phyloP scores from a whole-genome alignment of 2,797 vertebrate species.

The Gambelia wislizenii region DNA sequence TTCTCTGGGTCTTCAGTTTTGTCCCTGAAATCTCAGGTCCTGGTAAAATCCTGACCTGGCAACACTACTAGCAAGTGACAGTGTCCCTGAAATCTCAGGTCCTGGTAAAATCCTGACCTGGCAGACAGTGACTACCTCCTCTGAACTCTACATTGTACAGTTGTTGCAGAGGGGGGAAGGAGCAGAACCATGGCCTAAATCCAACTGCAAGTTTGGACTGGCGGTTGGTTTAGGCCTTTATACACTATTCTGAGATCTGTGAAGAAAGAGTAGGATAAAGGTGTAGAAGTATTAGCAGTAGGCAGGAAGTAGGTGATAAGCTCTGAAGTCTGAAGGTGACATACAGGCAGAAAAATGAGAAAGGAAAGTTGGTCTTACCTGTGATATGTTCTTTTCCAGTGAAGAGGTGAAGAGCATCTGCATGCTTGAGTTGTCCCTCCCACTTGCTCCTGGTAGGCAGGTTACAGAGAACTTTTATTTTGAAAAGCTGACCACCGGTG shows the following conservation, averaged over 20 bases:
- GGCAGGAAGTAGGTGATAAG: neutral
- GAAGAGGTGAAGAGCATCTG: no score
- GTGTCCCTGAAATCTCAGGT: neutral
- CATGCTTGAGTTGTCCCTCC: no score
- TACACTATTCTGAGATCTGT: neutral
- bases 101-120: neutral
- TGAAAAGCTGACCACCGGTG: no score
- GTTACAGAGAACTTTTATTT: no score
- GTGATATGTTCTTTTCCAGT: no score
- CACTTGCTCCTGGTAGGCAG: no score
- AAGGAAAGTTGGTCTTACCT: no score
- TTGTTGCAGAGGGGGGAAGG: no score
- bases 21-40: neutral
- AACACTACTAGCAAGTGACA: neutral
- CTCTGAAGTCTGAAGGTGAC: neutral
- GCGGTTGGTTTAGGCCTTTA: neutral
- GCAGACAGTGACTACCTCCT: neutral
- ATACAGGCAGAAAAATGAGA: neutral
- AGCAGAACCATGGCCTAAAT: no score
- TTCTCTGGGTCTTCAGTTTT: no score
- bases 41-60: neutral
- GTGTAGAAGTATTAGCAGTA: neutral
- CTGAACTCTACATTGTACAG: neutral
- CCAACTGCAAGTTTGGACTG: no score
- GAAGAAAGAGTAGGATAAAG: neutral